Evolutionary conservation across 2,888 invertebrate species (phyloP).

Genomic region (Drosophila prostipennis): DNA sequence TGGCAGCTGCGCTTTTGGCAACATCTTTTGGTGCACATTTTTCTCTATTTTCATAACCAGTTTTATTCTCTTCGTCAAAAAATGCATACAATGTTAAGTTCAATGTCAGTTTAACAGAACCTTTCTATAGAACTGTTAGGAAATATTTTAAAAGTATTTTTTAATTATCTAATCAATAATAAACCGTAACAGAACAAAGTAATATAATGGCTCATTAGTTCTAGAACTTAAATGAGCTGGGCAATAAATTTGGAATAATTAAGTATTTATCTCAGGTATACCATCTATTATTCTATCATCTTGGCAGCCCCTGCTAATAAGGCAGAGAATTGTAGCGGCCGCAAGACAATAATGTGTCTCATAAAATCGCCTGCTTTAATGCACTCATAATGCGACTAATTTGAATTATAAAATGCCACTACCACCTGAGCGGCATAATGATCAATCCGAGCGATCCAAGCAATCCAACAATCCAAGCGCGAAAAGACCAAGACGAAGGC

Average conservation of each 20-base stretch:
- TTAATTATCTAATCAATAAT: too few species aligned
- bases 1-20: neutral
- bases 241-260: neutral
- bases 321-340: neutral
- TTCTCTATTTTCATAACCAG: slow-evolving; percentile 1
- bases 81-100: neutral
- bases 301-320: neutral
- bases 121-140: too few species aligned
- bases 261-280: neutral
- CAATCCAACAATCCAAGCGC: slow-evolving; percentile 14
- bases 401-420: slow-evolving; percentile 25
- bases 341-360: slow-evolving; percentile 3
- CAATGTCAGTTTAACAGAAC: neutral
- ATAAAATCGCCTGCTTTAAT: slow-evolving; percentile 2
- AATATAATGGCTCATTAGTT: neutral
- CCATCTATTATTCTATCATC: neutral
- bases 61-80: neutral
- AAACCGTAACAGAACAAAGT: neutral
- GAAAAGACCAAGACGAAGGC: slow-evolving; percentile 8
- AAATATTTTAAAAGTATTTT: neutral
- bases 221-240: neutral
- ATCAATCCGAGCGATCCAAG: neutral
- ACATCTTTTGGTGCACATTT: neutral
- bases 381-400: slow-evolving; percentile 22
- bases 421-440: slow-evolving; percentile 19